These are phyloP conservation scores for Neosilurus hyrtlii DNA, from an alignment of 2,797 vertebrate species.

Conservation along the genomic window DNA sequence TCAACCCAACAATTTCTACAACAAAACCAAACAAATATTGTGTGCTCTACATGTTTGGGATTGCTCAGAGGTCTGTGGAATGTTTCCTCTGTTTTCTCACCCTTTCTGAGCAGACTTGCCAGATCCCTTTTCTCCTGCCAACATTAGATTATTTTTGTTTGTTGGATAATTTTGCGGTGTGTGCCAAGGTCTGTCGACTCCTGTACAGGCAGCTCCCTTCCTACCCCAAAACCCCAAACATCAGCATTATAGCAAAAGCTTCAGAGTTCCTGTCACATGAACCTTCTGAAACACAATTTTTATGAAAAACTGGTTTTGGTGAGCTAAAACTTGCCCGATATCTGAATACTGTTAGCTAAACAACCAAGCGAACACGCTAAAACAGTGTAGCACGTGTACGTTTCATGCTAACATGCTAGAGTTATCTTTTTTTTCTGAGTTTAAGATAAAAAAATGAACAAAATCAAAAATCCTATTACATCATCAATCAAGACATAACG, in stretches of 20 bases:
- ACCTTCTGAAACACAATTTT: conserved; percentile 8
- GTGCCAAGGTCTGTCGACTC: conserved; percentile 1
- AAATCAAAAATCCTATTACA: background rate
- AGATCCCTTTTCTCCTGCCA: conserved; percentile 14
- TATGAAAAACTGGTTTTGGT: conserved; percentile 1
- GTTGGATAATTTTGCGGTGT: conserved; percentile 21
- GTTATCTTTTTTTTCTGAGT: too few relatives aligned
- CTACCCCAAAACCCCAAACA: conserved; percentile 29
- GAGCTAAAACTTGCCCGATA: background rate
- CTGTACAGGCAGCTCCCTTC: conserved; percentile 41
- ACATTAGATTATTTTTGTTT: conserved; percentile 39
- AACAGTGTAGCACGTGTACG: background rate
- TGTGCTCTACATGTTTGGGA: conserved; percentile 32
- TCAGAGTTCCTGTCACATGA: conserved; percentile 12
- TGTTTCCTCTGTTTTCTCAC: conserved; percentile 15
- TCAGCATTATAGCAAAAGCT: conserved; percentile 47
- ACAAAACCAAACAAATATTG: conserved; percentile 28
- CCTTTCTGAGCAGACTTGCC: conserved; percentile 20
- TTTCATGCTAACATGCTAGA: conserved; percentile 2
- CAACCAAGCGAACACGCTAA: background rate
- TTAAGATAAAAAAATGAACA: background rate
- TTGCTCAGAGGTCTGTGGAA: conserved; percentile 21
- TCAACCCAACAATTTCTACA: conserved; percentile 24
- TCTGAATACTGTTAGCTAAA: background rate
- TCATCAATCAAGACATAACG: background rate